A percentile compares a stretch with the other conserved stretches of the same genome.
phyloP scores from a whole-genome alignment of 2,797 vertebrate genomes.

The Carcharodon carcharias region DNA sequence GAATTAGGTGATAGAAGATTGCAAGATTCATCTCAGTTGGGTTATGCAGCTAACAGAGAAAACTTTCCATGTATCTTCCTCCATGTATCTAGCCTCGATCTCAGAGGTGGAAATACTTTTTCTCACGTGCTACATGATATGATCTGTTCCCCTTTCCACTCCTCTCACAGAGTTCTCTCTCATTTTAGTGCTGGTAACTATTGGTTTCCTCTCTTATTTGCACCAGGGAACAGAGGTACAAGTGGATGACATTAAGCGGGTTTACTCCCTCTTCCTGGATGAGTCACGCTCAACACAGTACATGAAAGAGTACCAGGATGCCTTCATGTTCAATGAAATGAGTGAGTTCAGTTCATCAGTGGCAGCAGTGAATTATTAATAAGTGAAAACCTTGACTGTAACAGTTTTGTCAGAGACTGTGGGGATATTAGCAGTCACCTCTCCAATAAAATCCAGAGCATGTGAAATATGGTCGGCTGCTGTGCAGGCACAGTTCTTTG shows the following conservation, averaged over 20 bases:
- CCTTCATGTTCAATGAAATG: slow-evolving; percentile 89
- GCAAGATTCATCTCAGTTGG: not conserved
- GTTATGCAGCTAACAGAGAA: not conserved
- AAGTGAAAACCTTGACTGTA: not conserved
- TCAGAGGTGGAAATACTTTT: not conserved
- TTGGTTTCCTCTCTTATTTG: not conserved
- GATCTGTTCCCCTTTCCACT: not conserved
- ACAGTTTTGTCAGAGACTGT: not conserved
- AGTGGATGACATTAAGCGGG: slow-evolving; percentile 86
- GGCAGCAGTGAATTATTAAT: not conserved
- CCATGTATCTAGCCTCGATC: not conserved
- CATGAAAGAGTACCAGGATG: slow-evolving; percentile 93
- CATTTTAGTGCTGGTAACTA: not conserved
- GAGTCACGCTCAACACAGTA: slow-evolving; percentile 85
- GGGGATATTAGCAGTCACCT: not conserved
- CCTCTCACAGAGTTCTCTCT: not conserved
- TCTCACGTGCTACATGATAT: not conserved
- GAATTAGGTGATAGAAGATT: not conserved
- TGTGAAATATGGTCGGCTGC: not conserved
- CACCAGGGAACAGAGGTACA: slow-evolving; percentile 83
- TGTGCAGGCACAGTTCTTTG: not conserved
- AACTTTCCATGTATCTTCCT: not conserved
- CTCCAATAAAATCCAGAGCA: not conserved
- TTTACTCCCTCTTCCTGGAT: slow-evolving; percentile 88
- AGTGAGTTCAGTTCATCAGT: slow-evolving; percentile 59